Percentiles rank a stretch among this genome's conserved stretches.
Conservation (phyloP, 2,113 vertebrate species). For the Pedionomus torquatus region DNA sequence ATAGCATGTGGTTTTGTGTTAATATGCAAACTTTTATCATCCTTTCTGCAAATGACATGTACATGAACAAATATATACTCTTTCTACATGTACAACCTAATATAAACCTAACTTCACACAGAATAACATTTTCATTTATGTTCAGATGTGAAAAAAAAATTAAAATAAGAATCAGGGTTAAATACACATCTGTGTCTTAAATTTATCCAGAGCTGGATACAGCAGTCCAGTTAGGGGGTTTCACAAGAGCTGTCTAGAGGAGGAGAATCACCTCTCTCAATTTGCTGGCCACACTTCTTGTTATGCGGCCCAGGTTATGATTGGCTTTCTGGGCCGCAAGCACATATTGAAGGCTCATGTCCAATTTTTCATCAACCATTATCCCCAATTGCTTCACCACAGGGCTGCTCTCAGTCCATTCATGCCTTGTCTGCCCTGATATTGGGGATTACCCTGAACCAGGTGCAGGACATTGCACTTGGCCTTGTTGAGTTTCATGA, state of each 20-base stretch:
- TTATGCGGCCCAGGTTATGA: background rate
- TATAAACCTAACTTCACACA: background rate
- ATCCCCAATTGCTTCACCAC: background rate
- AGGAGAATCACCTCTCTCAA: background rate
- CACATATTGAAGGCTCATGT: rapidly evolving
- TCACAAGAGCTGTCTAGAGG: background rate
- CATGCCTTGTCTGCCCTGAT: background rate
- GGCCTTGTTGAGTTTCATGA: background rate
- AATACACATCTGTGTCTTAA: background rate
- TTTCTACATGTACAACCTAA: background rate
- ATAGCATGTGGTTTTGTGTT: background rate
- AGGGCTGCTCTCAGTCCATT: background rate
- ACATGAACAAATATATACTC: background rate
- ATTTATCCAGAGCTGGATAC: rapidly evolving
- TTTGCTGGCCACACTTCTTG: background rate
- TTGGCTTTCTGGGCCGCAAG: background rate
- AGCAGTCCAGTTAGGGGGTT: background rate
- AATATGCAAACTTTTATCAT: background rate
- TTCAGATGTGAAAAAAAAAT: background rate
- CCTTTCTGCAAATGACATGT: background rate
- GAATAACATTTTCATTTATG: background rate
- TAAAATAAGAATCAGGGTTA: rapidly evolving
- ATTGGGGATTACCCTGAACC: background rate
- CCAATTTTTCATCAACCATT: background rate
- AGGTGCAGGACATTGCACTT: background rate